phyloP scores from a whole-genome alignment of 2,113 vertebrate genomes.

The Ascaphus truei region DNA sequence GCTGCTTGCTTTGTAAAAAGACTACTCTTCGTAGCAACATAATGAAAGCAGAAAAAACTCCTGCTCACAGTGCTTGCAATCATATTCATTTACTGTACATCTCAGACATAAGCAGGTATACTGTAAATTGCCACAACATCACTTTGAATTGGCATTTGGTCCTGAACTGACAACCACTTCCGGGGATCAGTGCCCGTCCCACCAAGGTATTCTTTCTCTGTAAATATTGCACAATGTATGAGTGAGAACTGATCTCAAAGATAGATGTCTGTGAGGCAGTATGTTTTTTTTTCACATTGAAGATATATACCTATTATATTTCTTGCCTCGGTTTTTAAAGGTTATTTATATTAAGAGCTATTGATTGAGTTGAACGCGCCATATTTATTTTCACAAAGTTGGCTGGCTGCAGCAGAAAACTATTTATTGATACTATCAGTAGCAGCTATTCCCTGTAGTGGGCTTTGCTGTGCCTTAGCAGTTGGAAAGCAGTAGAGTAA shows the following conservation, averaged over 20 bases:
- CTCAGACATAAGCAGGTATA: too few relatives aligned
- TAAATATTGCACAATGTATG: not conserved
- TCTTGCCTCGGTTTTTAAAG: not conserved
- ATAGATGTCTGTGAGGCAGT: not conserved
- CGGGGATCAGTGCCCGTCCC: too few relatives aligned
- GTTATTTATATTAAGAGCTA: slow-evolving; percentile 14
- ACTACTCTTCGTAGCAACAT: too few relatives aligned
- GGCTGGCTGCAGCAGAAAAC: not conserved
- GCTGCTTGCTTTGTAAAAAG: too few relatives aligned
- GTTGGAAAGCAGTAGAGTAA: not conserved
- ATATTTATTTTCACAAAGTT: not conserved
- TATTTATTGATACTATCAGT: not conserved
- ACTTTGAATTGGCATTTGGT: too few relatives aligned
- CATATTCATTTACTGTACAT: too few relatives aligned
- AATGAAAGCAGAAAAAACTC: too few relatives aligned
- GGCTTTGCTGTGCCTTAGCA: not conserved
- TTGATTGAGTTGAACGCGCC: not conserved
- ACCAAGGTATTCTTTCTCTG: too few relatives aligned
- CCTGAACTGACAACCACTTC: too few relatives aligned
- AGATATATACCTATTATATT: not conserved
- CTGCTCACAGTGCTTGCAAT: too few relatives aligned
- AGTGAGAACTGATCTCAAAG: not conserved
- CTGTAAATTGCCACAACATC: too few relatives aligned
- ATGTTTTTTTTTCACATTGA: not conserved
- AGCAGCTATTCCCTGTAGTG: slow-evolving; percentile 2